phyloP scores from a whole-genome alignment of 2,113 vertebrate species.

The Chamaea fasciata region DNA sequence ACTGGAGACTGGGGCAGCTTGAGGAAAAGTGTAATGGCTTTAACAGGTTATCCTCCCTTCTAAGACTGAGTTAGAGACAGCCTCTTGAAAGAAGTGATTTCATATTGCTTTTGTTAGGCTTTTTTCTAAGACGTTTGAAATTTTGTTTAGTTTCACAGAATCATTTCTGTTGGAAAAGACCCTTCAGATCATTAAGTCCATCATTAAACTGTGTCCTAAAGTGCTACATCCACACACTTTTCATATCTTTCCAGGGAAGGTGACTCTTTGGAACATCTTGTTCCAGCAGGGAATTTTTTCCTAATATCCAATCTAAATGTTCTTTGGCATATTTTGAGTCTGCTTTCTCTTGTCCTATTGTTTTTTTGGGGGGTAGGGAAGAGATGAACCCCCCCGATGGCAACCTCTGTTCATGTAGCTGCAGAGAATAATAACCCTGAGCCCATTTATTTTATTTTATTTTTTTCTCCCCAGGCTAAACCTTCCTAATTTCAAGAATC shows the following conservation, averaged over 20 bases:
- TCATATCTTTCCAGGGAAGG: neutral
- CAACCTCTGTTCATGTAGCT: neutral
- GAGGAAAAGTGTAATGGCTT: accelerated
- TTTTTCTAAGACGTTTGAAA: accelerated
- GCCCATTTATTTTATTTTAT: accelerated
- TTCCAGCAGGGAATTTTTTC: neutral
- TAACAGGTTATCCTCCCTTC: accelerated
- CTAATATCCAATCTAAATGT: neutral
- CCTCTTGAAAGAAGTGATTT: accelerated
- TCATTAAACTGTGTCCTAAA: neutral
- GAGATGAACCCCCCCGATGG: accelerated
- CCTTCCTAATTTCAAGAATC: neutral
- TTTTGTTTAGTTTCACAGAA: neutral
- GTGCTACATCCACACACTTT: neutral
- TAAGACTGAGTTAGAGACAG: accelerated
- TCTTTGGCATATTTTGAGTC: neutral
- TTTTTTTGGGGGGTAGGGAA: too few species aligned
- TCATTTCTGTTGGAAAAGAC: neutral
- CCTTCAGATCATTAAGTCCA: neutral
- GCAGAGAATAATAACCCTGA: neutral
- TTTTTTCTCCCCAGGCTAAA: neutral
- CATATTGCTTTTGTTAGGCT: accelerated
- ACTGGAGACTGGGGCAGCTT: accelerated
- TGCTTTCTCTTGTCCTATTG: neutral
- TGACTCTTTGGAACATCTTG: too few species aligned